Conservation (phyloP, 2,113 vertebrate genomes). For the Hydrolagus affinis region DNA sequence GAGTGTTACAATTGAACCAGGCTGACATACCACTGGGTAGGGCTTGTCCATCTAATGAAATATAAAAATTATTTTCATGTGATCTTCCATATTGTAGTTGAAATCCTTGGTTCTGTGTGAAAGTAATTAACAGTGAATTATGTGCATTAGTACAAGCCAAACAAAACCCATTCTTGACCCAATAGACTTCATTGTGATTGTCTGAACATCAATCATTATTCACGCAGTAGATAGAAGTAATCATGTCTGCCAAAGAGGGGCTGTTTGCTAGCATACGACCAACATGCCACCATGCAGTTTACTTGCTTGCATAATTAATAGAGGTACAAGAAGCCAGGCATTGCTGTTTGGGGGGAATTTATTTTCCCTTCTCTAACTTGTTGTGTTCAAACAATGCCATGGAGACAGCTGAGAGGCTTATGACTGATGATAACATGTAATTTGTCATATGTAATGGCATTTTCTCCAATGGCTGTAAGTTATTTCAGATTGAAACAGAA, state of each 20-base stretch:
- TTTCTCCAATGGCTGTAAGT: background rate
- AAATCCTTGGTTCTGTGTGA: background rate
- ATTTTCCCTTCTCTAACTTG: background rate
- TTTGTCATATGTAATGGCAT: background rate
- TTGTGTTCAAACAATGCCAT: background rate
- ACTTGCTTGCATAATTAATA: background rate
- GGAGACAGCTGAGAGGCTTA: background rate
- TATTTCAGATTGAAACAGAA: background rate
- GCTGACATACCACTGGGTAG: too few species aligned
- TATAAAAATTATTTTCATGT: background rate
- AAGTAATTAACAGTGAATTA: background rate
- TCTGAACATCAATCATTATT: background rate
- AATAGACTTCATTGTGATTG: background rate
- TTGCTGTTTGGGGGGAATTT: background rate
- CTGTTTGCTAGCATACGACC: background rate
- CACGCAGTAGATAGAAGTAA: constrained; percentile 3
- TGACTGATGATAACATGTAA: background rate
- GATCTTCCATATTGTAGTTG: background rate
- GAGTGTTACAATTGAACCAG: too few species aligned
- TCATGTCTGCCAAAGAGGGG: background rate
- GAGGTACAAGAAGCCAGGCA: background rate
- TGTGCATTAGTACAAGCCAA: background rate
- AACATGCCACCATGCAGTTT: too few species aligned
- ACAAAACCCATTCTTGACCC: background rate
- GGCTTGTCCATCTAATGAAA: too few species aligned